A percentile compares a stretch with the other conserved stretches of the same genome.
Evolutionary conservation across 2,888 invertebrate species (phyloP).

Genomic region (Diaphora mendica): DNA sequence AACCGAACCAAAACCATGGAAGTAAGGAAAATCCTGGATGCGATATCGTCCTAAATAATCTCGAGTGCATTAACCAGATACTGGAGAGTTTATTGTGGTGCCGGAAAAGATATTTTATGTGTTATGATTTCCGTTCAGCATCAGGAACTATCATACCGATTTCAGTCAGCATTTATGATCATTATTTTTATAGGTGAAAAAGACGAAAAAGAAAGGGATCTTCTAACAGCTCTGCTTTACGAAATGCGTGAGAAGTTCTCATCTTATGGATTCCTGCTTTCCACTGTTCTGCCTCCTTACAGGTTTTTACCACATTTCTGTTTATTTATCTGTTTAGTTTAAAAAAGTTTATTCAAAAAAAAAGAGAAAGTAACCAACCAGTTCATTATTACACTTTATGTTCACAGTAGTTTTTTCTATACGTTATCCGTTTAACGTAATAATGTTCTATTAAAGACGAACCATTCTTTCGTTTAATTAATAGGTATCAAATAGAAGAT

Average conservation of each 20-base stretch:
- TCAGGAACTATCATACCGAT: not conserved
- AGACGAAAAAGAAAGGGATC: slow-evolving; percentile 84
- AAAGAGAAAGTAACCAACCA: not conserved
- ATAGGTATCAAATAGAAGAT: slow-evolving; percentile 87
- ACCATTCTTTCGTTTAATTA: slow-evolving; percentile 24
- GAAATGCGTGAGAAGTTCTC: slow-evolving; percentile 88
- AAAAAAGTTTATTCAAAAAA: not conserved
- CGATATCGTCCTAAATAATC: not conserved
- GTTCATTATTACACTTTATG: not conserved
- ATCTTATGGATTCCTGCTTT: slow-evolving; percentile 84
- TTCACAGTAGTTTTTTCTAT: not conserved
- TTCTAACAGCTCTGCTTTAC: slow-evolving; percentile 85
- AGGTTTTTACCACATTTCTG: slow-evolving; percentile 65
- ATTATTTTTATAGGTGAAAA: slow-evolving; percentile 68
- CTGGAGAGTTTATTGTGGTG: not conserved
- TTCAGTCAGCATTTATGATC: not conserved
- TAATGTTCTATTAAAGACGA: not conserved
- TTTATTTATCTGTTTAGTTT: not conserved
- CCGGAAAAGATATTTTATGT: not conserved
- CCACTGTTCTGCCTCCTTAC: slow-evolving; percentile 87
- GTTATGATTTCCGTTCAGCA: not conserved
- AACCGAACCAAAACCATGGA: no score
- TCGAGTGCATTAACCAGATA: not conserved
- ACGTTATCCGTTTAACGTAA: not conserved
- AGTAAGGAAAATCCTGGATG: no score